phyloP scores from a whole-genome alignment of 2,888 invertebrate species.

The Phengaris alcon region DNA sequence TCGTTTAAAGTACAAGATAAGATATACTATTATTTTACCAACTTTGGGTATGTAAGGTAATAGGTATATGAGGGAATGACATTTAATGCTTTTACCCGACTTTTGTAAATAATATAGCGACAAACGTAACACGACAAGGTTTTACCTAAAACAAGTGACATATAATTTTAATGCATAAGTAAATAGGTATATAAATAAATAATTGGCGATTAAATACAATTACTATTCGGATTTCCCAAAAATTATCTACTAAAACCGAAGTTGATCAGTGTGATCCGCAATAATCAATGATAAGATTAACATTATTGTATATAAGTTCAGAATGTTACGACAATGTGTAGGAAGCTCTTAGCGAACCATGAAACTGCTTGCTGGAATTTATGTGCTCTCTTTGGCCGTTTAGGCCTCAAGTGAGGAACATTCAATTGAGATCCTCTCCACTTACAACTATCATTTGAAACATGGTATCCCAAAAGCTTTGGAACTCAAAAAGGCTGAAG shows the following conservation, averaged over 20 bases:
- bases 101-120: too few relatives aligned
- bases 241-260: background rate
- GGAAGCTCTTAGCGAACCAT: slow-evolving; percentile 31
- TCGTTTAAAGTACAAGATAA: too few relatives aligned
- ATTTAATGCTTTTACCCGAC: too few relatives aligned
- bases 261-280: background rate
- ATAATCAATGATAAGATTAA: slow-evolving; percentile 12
- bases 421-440: slow-evolving; percentile 40
- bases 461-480: slow-evolving; percentile 52
- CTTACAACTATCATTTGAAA: slow-evolving; percentile 49
- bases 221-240: background rate
- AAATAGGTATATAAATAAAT: too few relatives aligned
- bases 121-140: too few relatives aligned
- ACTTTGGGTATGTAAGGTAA: too few relatives aligned
- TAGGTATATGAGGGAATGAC: too few relatives aligned
- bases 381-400: slow-evolving; percentile 43
- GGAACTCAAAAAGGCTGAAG: slow-evolving; percentile 47
- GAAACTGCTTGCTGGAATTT: slow-evolving; percentile 35
- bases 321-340: background rate
- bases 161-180: too few relatives aligned
- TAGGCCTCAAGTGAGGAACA: slow-evolving; percentile 41
- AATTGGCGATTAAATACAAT: too few relatives aligned
- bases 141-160: too few relatives aligned
- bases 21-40: too few relatives aligned
- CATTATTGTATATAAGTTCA: slow-evolving; percentile 15